phyloP scores from a whole-genome alignment of 2,113 vertebrate species.

The Toxotes jaculatrix region DNA sequence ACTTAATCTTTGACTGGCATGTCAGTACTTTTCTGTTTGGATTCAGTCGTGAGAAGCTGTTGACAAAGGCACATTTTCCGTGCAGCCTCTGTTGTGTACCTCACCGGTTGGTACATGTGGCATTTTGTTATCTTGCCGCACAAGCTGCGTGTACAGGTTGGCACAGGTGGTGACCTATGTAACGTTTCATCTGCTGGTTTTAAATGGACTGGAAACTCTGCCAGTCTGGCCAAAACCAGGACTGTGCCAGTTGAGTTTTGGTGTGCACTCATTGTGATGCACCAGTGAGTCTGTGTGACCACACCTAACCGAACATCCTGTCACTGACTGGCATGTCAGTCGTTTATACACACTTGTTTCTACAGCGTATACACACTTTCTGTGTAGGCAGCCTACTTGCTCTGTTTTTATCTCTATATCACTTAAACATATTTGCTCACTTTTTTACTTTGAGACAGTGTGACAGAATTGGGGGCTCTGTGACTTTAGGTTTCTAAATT shows the following conservation, averaged over 20 bases:
- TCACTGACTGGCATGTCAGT: background rate
- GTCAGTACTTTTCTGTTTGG: background rate
- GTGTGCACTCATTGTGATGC: slow-evolving; percentile 4
- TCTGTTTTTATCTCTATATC: background rate
- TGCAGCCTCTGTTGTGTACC: slow-evolving; percentile 6
- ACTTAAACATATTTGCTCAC: background rate
- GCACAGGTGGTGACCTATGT: slow-evolving; percentile 14
- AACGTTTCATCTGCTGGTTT: slow-evolving; percentile 41
- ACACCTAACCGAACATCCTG: slow-evolving; percentile 11
- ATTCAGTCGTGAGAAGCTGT: background rate
- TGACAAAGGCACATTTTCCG: background rate
- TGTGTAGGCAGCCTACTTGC: background rate
- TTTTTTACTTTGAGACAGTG: background rate
- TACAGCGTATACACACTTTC: background rate
- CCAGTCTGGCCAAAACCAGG: slow-evolving; percentile 27
- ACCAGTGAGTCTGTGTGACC: background rate
- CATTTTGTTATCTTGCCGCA: slow-evolving; percentile 24
- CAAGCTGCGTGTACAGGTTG: slow-evolving; percentile 18
- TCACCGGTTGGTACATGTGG: background rate
- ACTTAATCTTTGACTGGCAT: background rate
- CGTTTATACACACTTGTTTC: background rate
- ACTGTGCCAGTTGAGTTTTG: slow-evolving; percentile 29
- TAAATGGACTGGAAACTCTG: slow-evolving; percentile 59
- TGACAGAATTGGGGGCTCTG: slow-evolving; percentile 24
- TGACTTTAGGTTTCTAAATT: slow-evolving; percentile 52